phyloP scores from a whole-genome alignment of 2,888 invertebrate species.

The Dasypolia templi region DNA sequence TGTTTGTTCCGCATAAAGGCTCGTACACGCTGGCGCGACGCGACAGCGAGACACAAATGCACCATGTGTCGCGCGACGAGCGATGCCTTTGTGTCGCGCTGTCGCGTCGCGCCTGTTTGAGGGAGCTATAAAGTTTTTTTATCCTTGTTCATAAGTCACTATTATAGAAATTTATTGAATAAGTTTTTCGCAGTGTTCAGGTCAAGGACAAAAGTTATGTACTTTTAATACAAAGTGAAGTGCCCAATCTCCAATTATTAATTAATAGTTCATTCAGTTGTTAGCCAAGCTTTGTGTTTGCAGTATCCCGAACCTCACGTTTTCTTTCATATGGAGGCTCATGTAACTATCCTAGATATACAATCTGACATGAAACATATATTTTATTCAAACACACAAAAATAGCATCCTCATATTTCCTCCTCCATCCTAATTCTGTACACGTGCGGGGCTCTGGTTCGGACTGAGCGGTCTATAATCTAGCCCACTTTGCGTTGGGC shows the following conservation, averaged over 20 bases:
- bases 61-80: no score
- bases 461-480: slow-evolving; percentile 53
- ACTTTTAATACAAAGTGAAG: not conserved
- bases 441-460: slow-evolving; percentile 38
- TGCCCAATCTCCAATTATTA: not conserved
- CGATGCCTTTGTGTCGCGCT: no score
- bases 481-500: slow-evolving; percentile 40
- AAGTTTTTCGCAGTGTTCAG: not conserved
- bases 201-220: not conserved
- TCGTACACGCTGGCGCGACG: no score
- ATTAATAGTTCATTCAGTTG: not conserved
- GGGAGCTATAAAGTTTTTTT: no score
- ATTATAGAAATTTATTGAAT: not conserved
- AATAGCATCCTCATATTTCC: slow-evolving; percentile 37
- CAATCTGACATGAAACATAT: not conserved
- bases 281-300: not conserved
- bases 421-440: slow-evolving; percentile 23
- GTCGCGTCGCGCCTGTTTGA: no score
- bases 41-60: no score
- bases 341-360: not conserved
- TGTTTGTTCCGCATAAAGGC: slow-evolving; percentile 7
- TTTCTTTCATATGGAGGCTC: not conserved
- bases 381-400: slow-evolving; percentile 35
- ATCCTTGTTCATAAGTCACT: not conserved
- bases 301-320: not conserved